Percentiles rank a stretch among this genome's conserved stretches.
Evolutionary conservation across 2,888 invertebrate genomes (phyloP).

Genomic region (Sicus ferrugineus): DNA sequence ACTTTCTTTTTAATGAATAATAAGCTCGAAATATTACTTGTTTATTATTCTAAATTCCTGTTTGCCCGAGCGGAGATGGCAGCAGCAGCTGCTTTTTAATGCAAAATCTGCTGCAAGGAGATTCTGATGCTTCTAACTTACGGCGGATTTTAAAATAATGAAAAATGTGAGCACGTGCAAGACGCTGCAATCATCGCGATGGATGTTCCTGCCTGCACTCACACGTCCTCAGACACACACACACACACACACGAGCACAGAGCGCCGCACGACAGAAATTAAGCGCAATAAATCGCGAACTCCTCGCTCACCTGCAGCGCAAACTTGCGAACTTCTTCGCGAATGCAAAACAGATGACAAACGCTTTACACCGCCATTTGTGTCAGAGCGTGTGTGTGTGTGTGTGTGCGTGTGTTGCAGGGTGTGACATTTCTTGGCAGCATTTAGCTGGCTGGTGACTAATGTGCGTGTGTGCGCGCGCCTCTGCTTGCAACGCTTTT

Average conservation of each 20-base stretch:
- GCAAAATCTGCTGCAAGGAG: background rate
- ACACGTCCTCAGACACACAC: background rate
- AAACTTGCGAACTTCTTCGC: slow-evolving; percentile 16
- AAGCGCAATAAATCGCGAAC: slow-evolving; percentile 28
- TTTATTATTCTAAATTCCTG: no score
- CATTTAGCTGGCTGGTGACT: background rate
- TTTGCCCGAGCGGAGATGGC: no score
- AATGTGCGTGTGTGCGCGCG: background rate
- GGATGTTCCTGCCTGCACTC: background rate
- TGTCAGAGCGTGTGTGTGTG: background rate
- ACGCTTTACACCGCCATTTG: background rate
- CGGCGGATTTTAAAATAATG: background rate
- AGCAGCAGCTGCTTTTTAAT: no score
- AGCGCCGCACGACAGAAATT: slow-evolving; percentile 8
- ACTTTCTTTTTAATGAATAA: no score
- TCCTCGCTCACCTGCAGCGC: slow-evolving; percentile 26
- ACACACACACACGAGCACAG: background rate
- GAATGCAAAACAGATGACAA: background rate
- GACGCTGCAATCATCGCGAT: background rate
- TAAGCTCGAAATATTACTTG: no score
- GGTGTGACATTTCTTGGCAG: background rate
- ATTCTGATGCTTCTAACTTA: background rate
- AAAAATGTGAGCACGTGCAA: background rate
- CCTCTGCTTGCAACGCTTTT: background rate
- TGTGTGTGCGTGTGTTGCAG: background rate